These are phyloP conservation scores for Euproctis similis DNA, from an alignment of 2,888 invertebrate species.

Conservation along the genomic window DNA sequence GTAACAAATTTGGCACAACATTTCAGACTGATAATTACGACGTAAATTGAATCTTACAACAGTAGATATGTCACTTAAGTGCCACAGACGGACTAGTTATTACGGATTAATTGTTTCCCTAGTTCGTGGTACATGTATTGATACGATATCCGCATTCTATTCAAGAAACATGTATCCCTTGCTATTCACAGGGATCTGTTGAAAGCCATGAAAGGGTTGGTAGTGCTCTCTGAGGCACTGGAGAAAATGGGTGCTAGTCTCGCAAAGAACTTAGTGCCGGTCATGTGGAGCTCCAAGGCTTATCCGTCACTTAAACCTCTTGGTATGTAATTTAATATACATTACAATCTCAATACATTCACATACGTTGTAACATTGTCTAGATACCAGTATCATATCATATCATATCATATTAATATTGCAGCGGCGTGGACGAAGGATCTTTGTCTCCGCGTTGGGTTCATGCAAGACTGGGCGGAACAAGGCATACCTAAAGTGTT, in stretches of 20 bases:
- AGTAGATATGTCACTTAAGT: too few species aligned
- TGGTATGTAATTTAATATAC: conserved; percentile 49
- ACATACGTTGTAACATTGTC: too few species aligned
- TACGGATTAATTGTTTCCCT: too few species aligned
- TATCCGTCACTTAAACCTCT: conserved; percentile 83
- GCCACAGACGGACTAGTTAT: too few species aligned
- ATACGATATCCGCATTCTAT: too few species aligned
- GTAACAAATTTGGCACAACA: too few species aligned
- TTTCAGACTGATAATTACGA: too few species aligned
- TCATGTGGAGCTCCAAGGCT: conserved; percentile 80
- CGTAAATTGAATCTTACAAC: too few species aligned
- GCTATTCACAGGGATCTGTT: conserved; percentile 63
- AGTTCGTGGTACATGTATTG: too few species aligned
- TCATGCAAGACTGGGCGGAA: conserved; percentile 80
- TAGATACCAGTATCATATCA: too few species aligned
- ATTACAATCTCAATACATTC: not conserved
- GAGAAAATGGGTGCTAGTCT: conserved; percentile 82
- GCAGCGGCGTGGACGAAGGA: conserved; percentile 81
- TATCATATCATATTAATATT: not conserved
- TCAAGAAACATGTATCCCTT: too few species aligned
- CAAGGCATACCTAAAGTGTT: conserved; percentile 82
- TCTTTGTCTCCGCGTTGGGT: conserved; percentile 76
- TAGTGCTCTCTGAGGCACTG: conserved; percentile 85
- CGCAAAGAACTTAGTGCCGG: conserved; percentile 80
- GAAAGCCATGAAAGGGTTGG: conserved; percentile 85